Evolutionary conservation across 2,888 invertebrate genomes (phyloP), one percentile per base, ranked within the genome.

Genomic region (Melanostoma mellinum): DNA sequence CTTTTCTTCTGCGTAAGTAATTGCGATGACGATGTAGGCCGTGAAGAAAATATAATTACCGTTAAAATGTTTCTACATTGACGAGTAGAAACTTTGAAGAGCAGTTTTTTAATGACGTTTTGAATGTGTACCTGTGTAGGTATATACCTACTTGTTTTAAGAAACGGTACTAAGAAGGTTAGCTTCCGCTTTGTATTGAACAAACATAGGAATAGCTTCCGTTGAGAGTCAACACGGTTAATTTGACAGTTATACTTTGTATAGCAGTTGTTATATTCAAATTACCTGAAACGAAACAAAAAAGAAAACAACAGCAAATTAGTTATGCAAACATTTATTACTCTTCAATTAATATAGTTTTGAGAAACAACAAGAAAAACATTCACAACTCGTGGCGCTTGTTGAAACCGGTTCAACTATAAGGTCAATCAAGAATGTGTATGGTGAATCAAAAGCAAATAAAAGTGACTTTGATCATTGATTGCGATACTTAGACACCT

Each of bases 251-350:
- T 60, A 71, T 50, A 38, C 40, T 61, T 72, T 6, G 32, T 30
- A 69, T 58, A 75, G n/a, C 46, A 44, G 61, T 68, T 55, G 20
- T 20, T 20, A 20, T 44, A 35, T 52, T 78, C 63, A 55, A 78
- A 74, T 82, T 78, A 82, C 82, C 73, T 82, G 82, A 3, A 82
- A 82, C 30, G 68, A 74, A 10, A 69, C 35, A 6, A 69, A 58
- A 30, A 46, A 38, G 48, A 76, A 5, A 42, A 53, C 9, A 55
- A 58, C 30, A 33, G 48, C 33, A 71, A 72, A 73, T 78, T 52
- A 82, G 53, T 63, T 63, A 78, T 60, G 78, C 68, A 65, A 63
- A 63, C 50, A 53, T 44, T 44, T 40, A 52, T 73, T 48, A 32
- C 36, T 67, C 36, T 44, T 55, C 5, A 48, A 50, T 48, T 35